Base-by-base conservation (phyloP, 2,113 vertebrate genomes). In the Phalacrocorax brasilianus region DNA sequence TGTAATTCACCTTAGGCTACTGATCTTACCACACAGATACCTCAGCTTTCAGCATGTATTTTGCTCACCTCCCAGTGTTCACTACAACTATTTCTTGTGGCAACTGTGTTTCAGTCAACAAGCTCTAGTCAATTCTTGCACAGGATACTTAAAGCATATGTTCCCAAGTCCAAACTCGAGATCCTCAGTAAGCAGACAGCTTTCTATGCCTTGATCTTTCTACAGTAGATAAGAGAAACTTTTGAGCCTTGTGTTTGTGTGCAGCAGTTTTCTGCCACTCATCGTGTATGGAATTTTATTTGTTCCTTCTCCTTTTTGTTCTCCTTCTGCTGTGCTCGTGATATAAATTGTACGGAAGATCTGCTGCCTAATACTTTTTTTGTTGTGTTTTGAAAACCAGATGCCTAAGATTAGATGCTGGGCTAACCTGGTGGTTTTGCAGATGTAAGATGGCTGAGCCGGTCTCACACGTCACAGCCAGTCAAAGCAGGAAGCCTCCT, bases 1-100 rank as follows among this genome's bases (percentile, higher is more conserved):
- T 62, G 27, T 44, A 76, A 30, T 28, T 56, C 44, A 65, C 93
- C 68, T 30, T 14, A 75, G 89, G 96, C 77, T 89, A 92, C 91
- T 56, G 73, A 89, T 95, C 66, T 93, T 72, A 40, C 3, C 44
- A 83, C 59, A 77, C 0, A 27, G 32, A 49, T 20, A 63, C 2
- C 9, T 68, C 47, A 58, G 75, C 49, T 72, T 50, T 30, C 27
- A 28, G 70, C 1, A 3, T 5, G 12, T 21, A 24, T 47, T 91
- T 81, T 81, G 12, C 20, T 89, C 24, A 52, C 49, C 27, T 89
- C n/a, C 0, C 0, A 1, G 17, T 20, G 21, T 58, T 89, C 23
- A 4, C 61, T 19, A 65, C 38, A 65, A 53, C 42, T 52, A 22
- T 62, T 62, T 67, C 45, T 81, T 19, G 10, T 21, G 24, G 28